Base-by-base conservation (phyloP, 1,140 invertebrate genomes). In the Eriocheir sinensis region DNA sequence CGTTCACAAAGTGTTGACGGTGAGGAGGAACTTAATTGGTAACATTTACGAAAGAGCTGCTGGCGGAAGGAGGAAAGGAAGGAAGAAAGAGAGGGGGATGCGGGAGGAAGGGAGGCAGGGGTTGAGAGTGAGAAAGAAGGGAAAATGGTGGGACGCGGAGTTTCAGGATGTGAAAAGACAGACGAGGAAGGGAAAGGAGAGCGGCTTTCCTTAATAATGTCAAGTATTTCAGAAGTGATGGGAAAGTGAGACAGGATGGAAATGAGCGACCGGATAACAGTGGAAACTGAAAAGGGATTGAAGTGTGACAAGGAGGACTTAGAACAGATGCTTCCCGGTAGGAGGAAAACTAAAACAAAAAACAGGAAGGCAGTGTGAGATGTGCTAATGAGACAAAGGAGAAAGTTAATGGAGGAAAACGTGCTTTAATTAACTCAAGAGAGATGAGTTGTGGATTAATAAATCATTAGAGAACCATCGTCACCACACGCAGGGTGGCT, bases 31-130 rank as follows among this genome's bases (percentile, higher is more conserved):
- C 53, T 6, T 60, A 60, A 60, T 60, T 60, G 53, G 53, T 60
- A 60, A 60, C 53, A 60, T 60, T 60, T 60, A 60, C 53, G 53
- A 21, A 27, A 8, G 53, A 60, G 53, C 53, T 60, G 53, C 53
- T 9, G 85, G 36, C 32, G 41, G 85, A 88, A 41, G 41, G 85
- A 41, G 85, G 41, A n/a, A 88, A 21, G 17, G 85, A 6, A 21
- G 6, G 17, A 21, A 15, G 36, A 21, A 21, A 21, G 36, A 21
- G 85, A 21, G 85, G 36, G 15, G 38, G 2, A 8, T 27, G 85
- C 38, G 85, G 41, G 85, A 88, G 85, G 41, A 38, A 88, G 36
- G 41, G 81, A 85, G 81, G 38, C 27, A 85, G 81, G 38, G 81
- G 27, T 4, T 3, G 79, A 81, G 79, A 27, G 79, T 8, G 79